Base-by-base conservation (phyloP, 2,888 invertebrate species). In the Ochropleura leucogaster region DNA sequence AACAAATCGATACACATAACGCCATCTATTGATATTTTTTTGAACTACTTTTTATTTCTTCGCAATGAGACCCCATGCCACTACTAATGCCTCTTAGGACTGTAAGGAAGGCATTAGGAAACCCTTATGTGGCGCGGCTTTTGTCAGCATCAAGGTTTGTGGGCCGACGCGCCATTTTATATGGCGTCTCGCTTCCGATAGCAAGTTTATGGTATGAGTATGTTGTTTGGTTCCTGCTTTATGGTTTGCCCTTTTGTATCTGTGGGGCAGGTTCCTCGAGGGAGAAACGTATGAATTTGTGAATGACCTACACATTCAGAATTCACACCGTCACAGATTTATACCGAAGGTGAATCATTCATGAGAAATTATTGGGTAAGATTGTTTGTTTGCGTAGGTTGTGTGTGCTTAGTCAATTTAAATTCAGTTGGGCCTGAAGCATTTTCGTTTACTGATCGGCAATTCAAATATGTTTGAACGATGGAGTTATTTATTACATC, bases 101-200 rank as follows among this genome's bases (percentile, higher is more conserved):
- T 77, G 85, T 85, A 79, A 83, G 80, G 82, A 81, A 80, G 76
- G 85, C 72, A 86, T 87, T 87, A 82, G 68, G 83, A 87, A 87
- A 85, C 86, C 85, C 67, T 49, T 42, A 20, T n/a, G 65, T 60
- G 68, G 18, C 62, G 71, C 47, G 53, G 69, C 59, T 83, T 70
- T 75, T 72, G 57, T 67, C 40, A 64, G 63, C 57, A 68, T 72
- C 63, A 76, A 77, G 77, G 84, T 77, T 77, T 77, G 71, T 84
- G 55, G 63, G 53, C 7, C 70, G 47, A 57, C 53, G 55, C n/a
- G 4, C 55, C 57, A 65, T 62, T 69, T 46, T 68, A 51, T 14
- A 53, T 44, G 57, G 42, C 16, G 40, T 49, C 62, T 55, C 9
- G 46, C 47, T 75, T 75, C 74, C 68, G 18, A 68, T 72, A 40